Evolutionary conservation across 2,888 invertebrate genomes (phyloP), one percentile per base, ranked within the genome.

Genomic region (Pasiphila rectangulata): DNA sequence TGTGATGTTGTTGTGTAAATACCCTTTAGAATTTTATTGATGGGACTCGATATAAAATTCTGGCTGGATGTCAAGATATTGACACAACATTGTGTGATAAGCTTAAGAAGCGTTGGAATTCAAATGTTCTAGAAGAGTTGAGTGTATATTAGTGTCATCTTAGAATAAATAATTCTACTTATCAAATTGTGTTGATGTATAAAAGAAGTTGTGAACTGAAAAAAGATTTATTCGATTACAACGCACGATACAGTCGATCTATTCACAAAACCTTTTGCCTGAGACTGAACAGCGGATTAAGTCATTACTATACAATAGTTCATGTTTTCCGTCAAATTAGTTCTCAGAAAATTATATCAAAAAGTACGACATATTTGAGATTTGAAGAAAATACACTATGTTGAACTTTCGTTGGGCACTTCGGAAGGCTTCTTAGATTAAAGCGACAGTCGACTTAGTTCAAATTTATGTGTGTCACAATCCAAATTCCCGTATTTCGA

Each of bases 91-190:
- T 45, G 46, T 52, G 50, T 76, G 74, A 78, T 56, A 82, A 83
- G 82, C 82, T 61, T 75, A 83, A 82, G 52, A 79, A 79, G 79
- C 78, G 52, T 63, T 59, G 57, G 69, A 66, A 51, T 54, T 20
- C 19, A 52, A 53, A 59, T 60, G 60, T 55, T 54, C 27, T 34
- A 54, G 39, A 39, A 34, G 19, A 37, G 23, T 23, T 20, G 23
- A 29, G 9, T 34, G 25, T 25, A 19, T 30, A 24, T 20, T 17
- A 19, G 45, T 50, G 45, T 45, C 21, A 30, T 29, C 17, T 15
- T 38, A 40, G 32, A 38, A 27, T 39, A 5, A 12, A 34, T 23
- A 36, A n/a, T n/a, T 37, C 40, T 50, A 45, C 24, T 19, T 30
- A 15, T 16, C 20, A 12, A 27, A 41, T 32, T 12, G 44, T 44